Evolutionary conservation across 2,113 vertebrate genomes (phyloP), one percentile per base, ranked within the genome.

Genomic region (Accipiter virgatus): DNA sequence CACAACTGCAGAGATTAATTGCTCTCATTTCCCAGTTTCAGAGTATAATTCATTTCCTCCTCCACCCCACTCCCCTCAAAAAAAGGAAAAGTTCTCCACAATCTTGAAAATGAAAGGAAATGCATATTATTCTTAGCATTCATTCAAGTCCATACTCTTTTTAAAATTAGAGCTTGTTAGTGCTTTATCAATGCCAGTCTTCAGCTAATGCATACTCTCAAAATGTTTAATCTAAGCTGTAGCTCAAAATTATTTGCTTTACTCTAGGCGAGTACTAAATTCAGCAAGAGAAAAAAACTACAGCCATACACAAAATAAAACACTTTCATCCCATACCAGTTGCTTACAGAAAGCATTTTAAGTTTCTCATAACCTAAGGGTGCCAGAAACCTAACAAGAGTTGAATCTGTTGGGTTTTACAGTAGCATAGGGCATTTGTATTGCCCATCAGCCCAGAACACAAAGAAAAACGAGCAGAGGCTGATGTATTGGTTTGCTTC

Each of bases 1-100:
- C 90, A 61, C 73, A 81, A 87, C 56, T 89, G 81, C 83, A 55
- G 66, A 96, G 94, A 97, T 96, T 97, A 96, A 96, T 95, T 85
- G 93, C 77, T 93, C 93, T 82, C 75, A 32, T 96, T 96, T 96
- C 86, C 88, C 73, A 91, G 61, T 84, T 95, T 34, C 2, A 16
- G 55, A 83, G n/a, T 13, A 65, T 59, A 96, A 88, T 83, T 81
- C 19, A 17, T 93, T 90, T 93, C 85, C 63, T 88, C 38, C 58
- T 43, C 38, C 36, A 12, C 6, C 34, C 16, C 22, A 4, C 4
- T 10, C 10, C 13, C 48, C 48, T 10, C 4, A 14, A 48, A 72
- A 77, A 50, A 22, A 16, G 6, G 58, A 16, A 42, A 93, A 96
- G 78, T 88, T 79, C 34, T 75, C 45, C 55, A 68, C 11, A 56